Conservation (phyloP, 2,888 invertebrate species). For the Amphimallon solstitiale region DNA sequence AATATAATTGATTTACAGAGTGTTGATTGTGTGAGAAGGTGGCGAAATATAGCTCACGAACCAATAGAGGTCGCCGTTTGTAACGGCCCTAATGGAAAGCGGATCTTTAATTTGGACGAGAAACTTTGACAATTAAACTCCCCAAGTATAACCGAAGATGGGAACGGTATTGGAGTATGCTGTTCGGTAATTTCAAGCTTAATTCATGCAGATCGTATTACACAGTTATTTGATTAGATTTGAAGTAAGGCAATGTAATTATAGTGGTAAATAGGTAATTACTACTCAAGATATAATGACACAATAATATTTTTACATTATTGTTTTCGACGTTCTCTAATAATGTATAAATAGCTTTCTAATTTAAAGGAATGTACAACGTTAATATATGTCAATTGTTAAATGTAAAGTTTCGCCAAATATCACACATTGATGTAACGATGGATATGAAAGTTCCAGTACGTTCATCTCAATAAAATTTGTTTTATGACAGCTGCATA, state of each 20-base stretch:
- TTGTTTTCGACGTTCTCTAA: too few species aligned
- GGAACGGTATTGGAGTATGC: slow-evolving; percentile 42
- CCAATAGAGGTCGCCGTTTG: slow-evolving; percentile 33
- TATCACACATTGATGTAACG: too few species aligned
- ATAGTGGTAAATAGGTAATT: slow-evolving; percentile 13
- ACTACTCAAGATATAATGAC: not conserved
- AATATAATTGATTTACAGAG: slow-evolving; percentile 28
- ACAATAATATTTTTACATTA: not conserved
- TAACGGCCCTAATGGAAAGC: slow-evolving; percentile 39
- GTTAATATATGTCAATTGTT: too few species aligned
- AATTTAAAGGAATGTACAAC: too few species aligned
- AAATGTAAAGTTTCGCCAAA: too few species aligned
- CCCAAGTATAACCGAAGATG: slow-evolving; percentile 18
- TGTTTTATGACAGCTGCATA: too few species aligned
- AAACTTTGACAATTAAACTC: slow-evolving; percentile 46
- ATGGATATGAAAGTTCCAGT: too few species aligned
- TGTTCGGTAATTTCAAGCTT: slow-evolving; percentile 41
- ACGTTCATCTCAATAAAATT: too few species aligned
- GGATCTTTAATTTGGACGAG: slow-evolving; percentile 44
- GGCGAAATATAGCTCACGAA: slow-evolving; percentile 40
- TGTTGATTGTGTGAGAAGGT: slow-evolving; percentile 36
- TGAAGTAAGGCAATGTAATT: slow-evolving; percentile 11
- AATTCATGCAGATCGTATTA: slow-evolving; percentile 43
- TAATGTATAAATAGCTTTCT: too few species aligned
- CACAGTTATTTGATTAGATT: slow-evolving; percentile 42